phyloP scores from a whole-genome alignment of 2,113 vertebrate genomes.

The Leptodactylus fuscus region DNA sequence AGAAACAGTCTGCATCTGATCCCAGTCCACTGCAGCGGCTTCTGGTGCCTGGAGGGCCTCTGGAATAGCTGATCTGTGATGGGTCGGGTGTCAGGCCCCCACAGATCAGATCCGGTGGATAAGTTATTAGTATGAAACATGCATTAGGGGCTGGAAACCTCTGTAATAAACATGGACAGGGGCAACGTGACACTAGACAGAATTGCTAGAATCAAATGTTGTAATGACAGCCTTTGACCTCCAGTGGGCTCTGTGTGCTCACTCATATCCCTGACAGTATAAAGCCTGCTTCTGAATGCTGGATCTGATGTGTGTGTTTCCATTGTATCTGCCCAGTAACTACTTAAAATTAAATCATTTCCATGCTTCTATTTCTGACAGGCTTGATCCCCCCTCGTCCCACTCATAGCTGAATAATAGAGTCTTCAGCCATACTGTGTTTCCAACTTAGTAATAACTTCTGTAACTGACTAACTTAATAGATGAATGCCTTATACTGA shows the following conservation, averaged over 20 bases:
- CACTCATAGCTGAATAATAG: not conserved
- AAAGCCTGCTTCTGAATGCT: not conserved
- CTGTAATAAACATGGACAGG: too few relatives aligned
- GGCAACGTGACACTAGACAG: too few relatives aligned
- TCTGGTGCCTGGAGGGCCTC: too few relatives aligned
- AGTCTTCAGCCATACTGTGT: slow-evolving; percentile 7
- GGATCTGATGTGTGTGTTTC: slow-evolving; percentile 33
- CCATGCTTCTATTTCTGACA: slow-evolving; percentile 46
- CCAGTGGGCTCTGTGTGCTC: slow-evolving; percentile 14
- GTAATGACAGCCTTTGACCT: not conserved
- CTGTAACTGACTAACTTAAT: slow-evolving; percentile 28
- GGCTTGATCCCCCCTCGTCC: not conserved
- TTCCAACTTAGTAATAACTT: slow-evolving; percentile 17
- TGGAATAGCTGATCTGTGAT: too few relatives aligned
- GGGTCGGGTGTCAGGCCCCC: too few relatives aligned
- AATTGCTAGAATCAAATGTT: not conserved
- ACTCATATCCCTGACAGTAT: not conserved
- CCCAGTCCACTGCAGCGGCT: too few relatives aligned
- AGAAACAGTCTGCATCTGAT: too few relatives aligned
- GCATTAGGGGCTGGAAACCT: too few relatives aligned
- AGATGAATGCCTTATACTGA: not conserved
- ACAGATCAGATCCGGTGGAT: too few relatives aligned
- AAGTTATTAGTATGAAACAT: too few relatives aligned
- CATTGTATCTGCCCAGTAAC: slow-evolving; percentile 42
- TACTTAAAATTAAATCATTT: slow-evolving; percentile 43